These are phyloP conservation scores for Aphodius granarius DNA, from an alignment of 2,888 invertebrate genomes.

Conservation along the genomic window DNA sequence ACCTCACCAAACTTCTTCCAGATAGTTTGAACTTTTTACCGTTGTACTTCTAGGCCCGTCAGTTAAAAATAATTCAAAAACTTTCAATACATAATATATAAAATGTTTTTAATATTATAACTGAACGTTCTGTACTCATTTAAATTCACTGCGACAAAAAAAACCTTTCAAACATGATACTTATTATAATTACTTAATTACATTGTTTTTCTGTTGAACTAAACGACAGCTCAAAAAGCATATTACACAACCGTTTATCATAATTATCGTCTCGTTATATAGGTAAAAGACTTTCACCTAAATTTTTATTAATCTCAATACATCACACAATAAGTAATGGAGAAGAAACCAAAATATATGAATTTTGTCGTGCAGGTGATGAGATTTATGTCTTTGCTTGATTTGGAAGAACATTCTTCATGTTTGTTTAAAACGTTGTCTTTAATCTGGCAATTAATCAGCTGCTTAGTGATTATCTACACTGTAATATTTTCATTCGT, in stretches of 20 bases:
- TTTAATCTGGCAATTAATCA: neutral
- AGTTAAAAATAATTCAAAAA: too few relatives aligned
- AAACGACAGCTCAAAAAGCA: neutral
- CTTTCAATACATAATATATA: too few relatives aligned
- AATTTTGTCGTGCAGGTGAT: neutral
- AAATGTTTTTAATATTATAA: neutral
- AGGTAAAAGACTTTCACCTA: neutral
- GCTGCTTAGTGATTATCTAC: neutral
- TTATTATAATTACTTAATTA: neutral
- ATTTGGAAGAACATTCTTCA: neutral
- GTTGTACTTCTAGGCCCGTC: too few relatives aligned
- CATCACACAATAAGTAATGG: neutral
- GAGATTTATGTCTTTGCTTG: neutral
- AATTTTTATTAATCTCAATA: neutral
- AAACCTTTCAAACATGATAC: neutral
- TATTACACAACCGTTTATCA: neutral
- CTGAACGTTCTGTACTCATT: neutral
- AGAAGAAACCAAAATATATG: neutral
- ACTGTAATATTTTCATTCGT: neutral
- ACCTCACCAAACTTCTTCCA: too few relatives aligned
- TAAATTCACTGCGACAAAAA: neutral
- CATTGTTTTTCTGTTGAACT: neutral
- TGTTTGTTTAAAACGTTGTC: neutral
- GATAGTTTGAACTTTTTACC: too few relatives aligned
- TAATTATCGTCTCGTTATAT: neutral